A percentile compares a stretch with the other conserved stretches of the same genome.
phyloP scores from a whole-genome alignment of 1,140 invertebrate species.

The Drosophila pseudoananassae region DNA sequence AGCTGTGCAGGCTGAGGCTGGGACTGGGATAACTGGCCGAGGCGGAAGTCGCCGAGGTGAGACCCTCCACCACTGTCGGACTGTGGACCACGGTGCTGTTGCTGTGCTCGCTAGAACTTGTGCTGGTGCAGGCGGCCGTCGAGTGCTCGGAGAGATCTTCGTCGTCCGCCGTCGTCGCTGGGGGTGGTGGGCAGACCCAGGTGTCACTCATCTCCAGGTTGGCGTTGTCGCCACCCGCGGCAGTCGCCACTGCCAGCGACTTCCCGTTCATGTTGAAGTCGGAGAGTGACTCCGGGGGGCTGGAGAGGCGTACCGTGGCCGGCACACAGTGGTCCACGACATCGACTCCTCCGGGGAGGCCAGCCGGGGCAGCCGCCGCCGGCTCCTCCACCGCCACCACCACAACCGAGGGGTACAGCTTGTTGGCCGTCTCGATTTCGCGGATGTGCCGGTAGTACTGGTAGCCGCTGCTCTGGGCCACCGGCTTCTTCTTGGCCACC shows the following conservation, averaged over 20 bases:
- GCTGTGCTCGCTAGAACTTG: slow-evolving; percentile 79
- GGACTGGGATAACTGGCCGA: slow-evolving; percentile 54
- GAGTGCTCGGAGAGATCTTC: slow-evolving; percentile 78
- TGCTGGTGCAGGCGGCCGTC: slow-evolving; percentile 73
- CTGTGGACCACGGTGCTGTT: slow-evolving; percentile 80
- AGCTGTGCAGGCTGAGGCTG: slow-evolving; percentile 45
- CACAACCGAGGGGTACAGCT: slow-evolving; percentile 72
- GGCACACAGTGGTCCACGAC: slow-evolving; percentile 73
- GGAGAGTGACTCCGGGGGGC: slow-evolving; percentile 35
- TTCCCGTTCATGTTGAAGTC: slow-evolving; percentile 81
- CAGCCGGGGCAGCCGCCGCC: neutral
- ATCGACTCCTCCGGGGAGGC: slow-evolving; percentile 41
- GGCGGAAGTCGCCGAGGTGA: neutral
- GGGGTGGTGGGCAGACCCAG: slow-evolving; percentile 17
- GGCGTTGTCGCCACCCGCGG: slow-evolving; percentile 53
- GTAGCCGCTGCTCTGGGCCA: slow-evolving; percentile 78
- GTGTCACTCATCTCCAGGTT: slow-evolving; percentile 41
- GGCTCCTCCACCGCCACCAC: slow-evolving; percentile 40
- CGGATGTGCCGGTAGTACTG: slow-evolving; percentile 82
- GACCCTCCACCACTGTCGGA: slow-evolving; percentile 53
- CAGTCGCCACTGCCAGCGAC: neutral
- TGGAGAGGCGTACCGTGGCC: slow-evolving; percentile 56
- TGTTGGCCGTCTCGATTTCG: slow-evolving; percentile 81
- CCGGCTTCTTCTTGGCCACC: slow-evolving; percentile 60
- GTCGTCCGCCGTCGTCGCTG: slow-evolving; percentile 37